A percentile compares a stretch with the other conserved stretches of the same genome.
These are phyloP conservation scores for Chloroclystis v-ata DNA, from an alignment of 2,888 invertebrate species.

Conservation along the genomic window DNA sequence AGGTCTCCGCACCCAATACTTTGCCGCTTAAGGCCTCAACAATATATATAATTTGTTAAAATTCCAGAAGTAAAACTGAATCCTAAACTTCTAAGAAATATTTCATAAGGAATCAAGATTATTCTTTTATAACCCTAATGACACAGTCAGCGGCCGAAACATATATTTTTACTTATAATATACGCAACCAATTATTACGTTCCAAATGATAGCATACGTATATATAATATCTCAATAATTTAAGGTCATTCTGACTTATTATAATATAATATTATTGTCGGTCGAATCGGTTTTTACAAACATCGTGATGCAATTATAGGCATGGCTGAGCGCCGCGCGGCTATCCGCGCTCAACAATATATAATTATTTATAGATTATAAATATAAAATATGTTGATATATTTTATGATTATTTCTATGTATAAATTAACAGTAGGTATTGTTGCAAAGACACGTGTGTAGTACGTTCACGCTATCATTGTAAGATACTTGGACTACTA, in stretches of 20 bases:
- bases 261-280: constrained; percentile 42
- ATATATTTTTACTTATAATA: constrained; percentile 46
- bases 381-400: constrained; percentile 9
- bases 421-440: constrained; percentile 1
- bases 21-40: constrained; percentile 8
- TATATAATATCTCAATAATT: constrained; percentile 59
- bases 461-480: not conserved
- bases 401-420: not conserved
- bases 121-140: constrained; percentile 52
- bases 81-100: constrained; percentile 24
- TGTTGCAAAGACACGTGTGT: not conserved
- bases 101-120: constrained; percentile 24
- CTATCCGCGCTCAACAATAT: constrained; percentile 6
- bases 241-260: constrained; percentile 42
- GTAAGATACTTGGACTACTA: not conserved
- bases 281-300: constrained; percentile 28
- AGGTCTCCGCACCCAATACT: not conserved
- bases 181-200: constrained; percentile 58
- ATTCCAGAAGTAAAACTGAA: constrained; percentile 16
- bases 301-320: constrained; percentile 26
- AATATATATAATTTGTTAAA: constrained; percentile 10
- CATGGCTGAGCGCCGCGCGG: constrained; percentile 18
- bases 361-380: constrained; percentile 17
- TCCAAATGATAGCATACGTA: constrained; percentile 59
- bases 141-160: constrained; percentile 48